Evolutionary conservation across 2,113 vertebrate species (phyloP).

Genomic region (Tor tambroides): DNA sequence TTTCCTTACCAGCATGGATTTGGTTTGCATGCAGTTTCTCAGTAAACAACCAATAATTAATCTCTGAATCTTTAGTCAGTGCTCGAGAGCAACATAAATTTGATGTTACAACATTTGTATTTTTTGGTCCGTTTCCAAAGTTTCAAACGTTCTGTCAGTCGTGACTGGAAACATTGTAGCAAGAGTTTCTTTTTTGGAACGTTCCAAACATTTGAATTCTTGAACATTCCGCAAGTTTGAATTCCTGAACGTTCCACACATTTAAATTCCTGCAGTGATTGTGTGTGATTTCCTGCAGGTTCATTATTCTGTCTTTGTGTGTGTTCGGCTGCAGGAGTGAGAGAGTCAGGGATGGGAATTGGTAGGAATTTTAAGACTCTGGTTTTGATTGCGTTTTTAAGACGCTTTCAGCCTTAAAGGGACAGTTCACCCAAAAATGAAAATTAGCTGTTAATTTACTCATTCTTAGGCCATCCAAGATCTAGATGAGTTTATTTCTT

Average conservation of each 20-base stretch:
- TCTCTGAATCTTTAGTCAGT: neutral
- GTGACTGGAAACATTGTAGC: neutral
- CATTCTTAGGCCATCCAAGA: no score
- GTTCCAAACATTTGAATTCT: neutral
- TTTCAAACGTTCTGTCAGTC: neutral
- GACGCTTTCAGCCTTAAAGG: neutral
- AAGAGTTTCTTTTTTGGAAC: neutral
- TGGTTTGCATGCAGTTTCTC: conserved; percentile 44
- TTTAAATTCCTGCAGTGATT: neutral
- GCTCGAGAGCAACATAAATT: neutral
- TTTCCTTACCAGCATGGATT: neutral
- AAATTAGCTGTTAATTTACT: no score
- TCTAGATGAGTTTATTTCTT: no score
- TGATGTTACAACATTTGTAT: neutral
- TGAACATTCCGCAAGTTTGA: neutral
- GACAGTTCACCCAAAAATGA: no score
- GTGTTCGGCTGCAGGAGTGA: neutral
- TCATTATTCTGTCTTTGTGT: neutral
- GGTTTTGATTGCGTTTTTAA: neutral
- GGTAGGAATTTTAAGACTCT: neutral
- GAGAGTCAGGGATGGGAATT: neutral
- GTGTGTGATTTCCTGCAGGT: conserved; percentile 1
- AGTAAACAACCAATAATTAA: neutral
- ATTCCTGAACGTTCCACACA: neutral
- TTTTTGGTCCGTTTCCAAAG: neutral